A percentile compares a stretch with the other conserved stretches of the same genome.
phyloP scores from a whole-genome alignment of 37 sponge, comb jelly and placozoan species.

The Oopsacas minuta region DNA sequence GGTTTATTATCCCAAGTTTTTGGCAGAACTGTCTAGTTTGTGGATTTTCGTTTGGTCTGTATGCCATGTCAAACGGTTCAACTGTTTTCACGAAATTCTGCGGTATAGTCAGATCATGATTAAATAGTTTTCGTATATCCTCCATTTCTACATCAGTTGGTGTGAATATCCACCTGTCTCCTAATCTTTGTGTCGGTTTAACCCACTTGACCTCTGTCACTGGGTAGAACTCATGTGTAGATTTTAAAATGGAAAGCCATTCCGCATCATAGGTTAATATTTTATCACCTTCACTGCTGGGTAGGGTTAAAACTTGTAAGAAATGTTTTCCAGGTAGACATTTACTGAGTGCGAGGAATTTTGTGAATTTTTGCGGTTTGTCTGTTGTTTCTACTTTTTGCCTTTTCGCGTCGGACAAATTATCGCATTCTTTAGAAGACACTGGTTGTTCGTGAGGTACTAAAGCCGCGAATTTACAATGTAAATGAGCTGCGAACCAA shows the following conservation, averaged over 20 bases:
- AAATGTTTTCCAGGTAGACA: constrained; percentile 63
- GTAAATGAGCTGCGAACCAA: constrained; percentile 96
- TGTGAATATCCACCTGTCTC: constrained; percentile 20
- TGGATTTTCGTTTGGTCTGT: constrained; percentile 33
- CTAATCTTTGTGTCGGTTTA: constrained; percentile 1
- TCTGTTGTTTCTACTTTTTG: background rate
- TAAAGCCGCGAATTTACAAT: constrained; percentile 77
- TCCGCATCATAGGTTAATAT: constrained; percentile 59
- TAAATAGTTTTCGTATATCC: constrained; percentile 23
- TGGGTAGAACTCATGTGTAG: constrained; percentile 36
- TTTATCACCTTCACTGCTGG: background rate
- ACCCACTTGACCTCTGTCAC: constrained; percentile 26
- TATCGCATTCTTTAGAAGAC: background rate
- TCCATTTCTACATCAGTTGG: constrained; percentile 27
- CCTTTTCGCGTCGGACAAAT: background rate
- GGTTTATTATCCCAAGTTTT: constrained; percentile 50
- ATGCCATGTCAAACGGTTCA: background rate
- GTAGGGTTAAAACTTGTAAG: constrained; percentile 47
- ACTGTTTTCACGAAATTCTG: constrained; percentile 41
- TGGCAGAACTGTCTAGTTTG: constrained; percentile 56
- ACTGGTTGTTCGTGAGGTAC: constrained; percentile 36
- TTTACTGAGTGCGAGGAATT: constrained; percentile 90
- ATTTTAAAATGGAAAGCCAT: constrained; percentile 63
- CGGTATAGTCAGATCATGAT: constrained; percentile 30
- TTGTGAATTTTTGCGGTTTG: constrained; percentile 13